A percentile compares a stretch with the other conserved stretches of the same genome.
Evolutionary conservation across 2,888 invertebrate species (phyloP).

Genomic region (Metacarcinus magister): DNA sequence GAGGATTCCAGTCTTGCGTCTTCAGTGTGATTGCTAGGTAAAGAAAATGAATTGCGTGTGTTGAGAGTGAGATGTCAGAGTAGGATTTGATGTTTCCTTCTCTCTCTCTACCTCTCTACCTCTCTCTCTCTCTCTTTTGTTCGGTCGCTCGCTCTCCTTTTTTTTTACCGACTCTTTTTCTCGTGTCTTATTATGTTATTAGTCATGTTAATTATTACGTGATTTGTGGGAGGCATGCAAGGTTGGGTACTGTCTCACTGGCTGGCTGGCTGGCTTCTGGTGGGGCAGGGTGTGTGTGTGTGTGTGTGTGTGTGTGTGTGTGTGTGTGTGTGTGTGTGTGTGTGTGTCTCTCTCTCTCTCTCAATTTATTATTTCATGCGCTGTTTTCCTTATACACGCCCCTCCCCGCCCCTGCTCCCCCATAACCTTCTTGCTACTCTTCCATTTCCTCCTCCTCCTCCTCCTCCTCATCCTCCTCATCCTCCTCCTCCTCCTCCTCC

Average conservation of each 20-base stretch:
- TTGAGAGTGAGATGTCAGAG: background rate
- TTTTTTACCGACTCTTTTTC: background rate
- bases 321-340: too few species aligned
- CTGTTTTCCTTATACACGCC: background rate
- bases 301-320: too few species aligned
- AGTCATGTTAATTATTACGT: background rate
- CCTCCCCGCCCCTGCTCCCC: background rate
- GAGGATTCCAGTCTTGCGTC: background rate
- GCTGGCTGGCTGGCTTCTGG: background rate
- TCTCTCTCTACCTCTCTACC: too few species aligned
- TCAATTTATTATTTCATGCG: background rate
- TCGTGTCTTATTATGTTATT: background rate
- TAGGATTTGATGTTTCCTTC: background rate
- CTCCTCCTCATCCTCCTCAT: constrained; percentile 21
- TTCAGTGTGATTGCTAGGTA: background rate
- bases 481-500: background rate
- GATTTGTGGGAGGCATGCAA: background rate
- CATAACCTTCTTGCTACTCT: background rate
- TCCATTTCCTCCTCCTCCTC: background rate
- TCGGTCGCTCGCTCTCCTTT: too few species aligned
- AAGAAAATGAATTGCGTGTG: background rate
- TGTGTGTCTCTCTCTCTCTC: background rate
- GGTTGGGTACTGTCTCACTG: background rate
- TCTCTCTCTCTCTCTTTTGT: background rate
- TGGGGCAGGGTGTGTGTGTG: too few species aligned